Evolutionary conservation across 2,888 invertebrate species (phyloP), one percentile per base, ranked within the genome.

Genomic region (Cacoxenus indagator): DNA sequence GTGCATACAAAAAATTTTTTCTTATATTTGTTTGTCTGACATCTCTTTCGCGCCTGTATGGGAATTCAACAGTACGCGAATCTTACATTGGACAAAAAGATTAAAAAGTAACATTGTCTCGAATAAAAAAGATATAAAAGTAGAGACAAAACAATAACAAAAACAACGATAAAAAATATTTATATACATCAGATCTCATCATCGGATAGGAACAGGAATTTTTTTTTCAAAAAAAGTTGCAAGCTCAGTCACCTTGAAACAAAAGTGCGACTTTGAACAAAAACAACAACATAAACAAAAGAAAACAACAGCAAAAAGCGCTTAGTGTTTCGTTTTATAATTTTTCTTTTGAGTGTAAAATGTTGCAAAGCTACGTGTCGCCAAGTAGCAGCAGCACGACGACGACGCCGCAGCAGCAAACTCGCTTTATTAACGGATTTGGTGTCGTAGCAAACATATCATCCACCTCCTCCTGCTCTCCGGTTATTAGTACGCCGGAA

Each of bases 341-440:
- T 9, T 6, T 37, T 37, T 37, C 8, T 37, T 37, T n/a, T n/a
- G n/a, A n/a, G n/a, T 22, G 22, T 75, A 77, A 79, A 80, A 82
- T 82, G 83, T 79, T 83, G 78, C 83, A 83, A 70, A 73, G 75
- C 75, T 71, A 72, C 72, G 69, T 74, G 69, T 64, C 68, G 71
- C 72, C 72, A 17, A 77, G 73, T 69, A 75, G 70, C 67, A 75
- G 17, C 75, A 70, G 70, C 72, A 71, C 51, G 51, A 51, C 51
- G 51, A 22, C 67, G 73, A 74, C 72, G 76, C 72, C 73, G 22
- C 51, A 77, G 73, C 70, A 75, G 69, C 67, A 77, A 68, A 73
- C 74, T 65, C 74, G 76, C 70, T 68, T 64, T 43, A 70, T 71
- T 37, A 37, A 37, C 37, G 37, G 37, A 8, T 37, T 37, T 37